Conservation (phyloP, 2,113 vertebrate species). For the Laticauda colubrina region DNA sequence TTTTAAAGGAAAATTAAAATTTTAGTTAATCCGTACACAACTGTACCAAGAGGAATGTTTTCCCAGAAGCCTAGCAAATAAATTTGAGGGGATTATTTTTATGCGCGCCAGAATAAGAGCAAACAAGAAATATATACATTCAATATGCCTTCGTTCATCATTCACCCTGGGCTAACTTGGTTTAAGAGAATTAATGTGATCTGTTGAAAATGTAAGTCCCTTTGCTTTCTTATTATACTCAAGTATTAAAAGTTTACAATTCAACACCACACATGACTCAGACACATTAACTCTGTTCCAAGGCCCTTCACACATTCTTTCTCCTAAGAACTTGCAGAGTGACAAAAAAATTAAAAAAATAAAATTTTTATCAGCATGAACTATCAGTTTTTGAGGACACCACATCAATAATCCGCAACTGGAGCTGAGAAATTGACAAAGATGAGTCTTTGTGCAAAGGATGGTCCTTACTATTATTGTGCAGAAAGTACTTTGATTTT, state of each 20-base stretch:
- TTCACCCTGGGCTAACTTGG: background rate
- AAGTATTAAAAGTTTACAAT: background rate
- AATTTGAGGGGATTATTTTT: background rate
- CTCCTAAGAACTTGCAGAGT: conserved; percentile 28
- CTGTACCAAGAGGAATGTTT: background rate
- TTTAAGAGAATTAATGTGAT: background rate
- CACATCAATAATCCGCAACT: background rate
- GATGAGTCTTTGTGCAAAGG: background rate
- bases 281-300: conserved; percentile 11
- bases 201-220: background rate
- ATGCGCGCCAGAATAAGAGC: background rate
- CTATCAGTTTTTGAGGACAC: conserved; percentile 11
- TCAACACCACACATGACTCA: conserved; percentile 37
- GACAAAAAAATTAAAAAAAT: background rate
- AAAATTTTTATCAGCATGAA: background rate
- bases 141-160: background rate
- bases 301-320: conserved; percentile 40
- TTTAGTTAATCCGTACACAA: background rate
- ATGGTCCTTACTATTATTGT: background rate
- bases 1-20: conserved; percentile 20
- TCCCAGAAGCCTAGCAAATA: background rate
- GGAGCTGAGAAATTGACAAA: background rate
- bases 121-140: background rate
- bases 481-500: background rate
- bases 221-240: background rate